These are phyloP conservation scores for Micromussa lordhowensis DNA, from an alignment of 92 coral and sea anemone species.

Conservation along the genomic window DNA sequence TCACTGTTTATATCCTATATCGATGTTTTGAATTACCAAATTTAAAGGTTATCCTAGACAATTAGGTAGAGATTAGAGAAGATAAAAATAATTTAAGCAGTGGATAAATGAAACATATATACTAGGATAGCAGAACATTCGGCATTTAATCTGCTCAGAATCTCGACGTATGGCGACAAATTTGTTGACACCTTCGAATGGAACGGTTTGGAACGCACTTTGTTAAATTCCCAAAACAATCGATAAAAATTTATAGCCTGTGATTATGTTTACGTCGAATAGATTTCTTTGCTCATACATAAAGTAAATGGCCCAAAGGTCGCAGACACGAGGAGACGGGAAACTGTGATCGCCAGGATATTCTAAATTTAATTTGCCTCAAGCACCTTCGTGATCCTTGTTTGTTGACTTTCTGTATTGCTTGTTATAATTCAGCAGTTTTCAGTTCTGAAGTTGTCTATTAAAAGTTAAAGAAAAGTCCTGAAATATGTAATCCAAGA, in stretches of 20 bases:
- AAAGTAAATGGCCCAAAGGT: neutral
- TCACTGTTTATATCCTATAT: slow-evolving; percentile 9
- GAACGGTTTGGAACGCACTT: neutral
- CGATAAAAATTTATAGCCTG: neutral
- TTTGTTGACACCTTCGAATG: neutral
- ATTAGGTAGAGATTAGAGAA: slow-evolving; percentile 14
- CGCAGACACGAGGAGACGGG: neutral
- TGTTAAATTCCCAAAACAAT: neutral
- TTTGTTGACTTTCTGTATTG: slow-evolving; percentile 22
- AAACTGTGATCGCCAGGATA: neutral
- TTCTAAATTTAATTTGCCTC: neutral
- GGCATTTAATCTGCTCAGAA: neutral
- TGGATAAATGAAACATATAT: neutral
- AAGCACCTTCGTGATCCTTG: neutral
- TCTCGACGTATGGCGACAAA: neutral
- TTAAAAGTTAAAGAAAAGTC: too few relatives aligned
- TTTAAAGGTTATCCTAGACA: slow-evolving; percentile 2
- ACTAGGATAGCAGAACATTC: neutral
- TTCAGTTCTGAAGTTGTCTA: neutral
- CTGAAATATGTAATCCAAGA: neutral
- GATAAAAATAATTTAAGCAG: slow-evolving; percentile 8
- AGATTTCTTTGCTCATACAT: neutral
- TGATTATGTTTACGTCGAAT: neutral
- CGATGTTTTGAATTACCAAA: slow-evolving; percentile 2
- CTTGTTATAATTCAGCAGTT: neutral